These are phyloP conservation scores for Protaetia brevitarsis DNA, from an alignment of 1,140 invertebrate species.

Conservation along the genomic window DNA sequence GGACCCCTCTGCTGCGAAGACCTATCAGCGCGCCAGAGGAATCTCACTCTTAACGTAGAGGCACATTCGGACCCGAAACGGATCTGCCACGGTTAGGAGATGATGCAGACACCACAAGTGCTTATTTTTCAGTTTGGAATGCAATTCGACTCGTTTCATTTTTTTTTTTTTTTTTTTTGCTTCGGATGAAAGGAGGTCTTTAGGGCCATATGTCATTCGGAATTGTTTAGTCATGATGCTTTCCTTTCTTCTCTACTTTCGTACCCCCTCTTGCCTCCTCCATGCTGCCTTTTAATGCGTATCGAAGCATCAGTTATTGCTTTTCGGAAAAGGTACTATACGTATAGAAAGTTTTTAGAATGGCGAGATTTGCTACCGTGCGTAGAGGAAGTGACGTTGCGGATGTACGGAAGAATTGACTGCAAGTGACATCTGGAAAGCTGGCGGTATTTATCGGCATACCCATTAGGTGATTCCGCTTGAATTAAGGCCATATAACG, in stretches of 20 bases:
- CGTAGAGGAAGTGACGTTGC: neutral
- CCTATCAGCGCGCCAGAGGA: constrained; percentile 20
- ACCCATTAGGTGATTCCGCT: no score
- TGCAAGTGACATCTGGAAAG: neutral
- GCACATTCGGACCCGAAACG: neutral
- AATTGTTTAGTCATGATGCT: constrained; percentile 25
- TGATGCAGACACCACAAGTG: constrained; percentile 22
- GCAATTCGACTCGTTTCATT: constrained; percentile 33
- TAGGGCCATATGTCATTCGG: constrained; percentile 35
- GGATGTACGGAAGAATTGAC: neutral
- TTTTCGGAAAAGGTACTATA: no score
- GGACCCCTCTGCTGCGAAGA: constrained; percentile 22
- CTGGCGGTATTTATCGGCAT: no score
- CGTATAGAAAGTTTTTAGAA: neutral
- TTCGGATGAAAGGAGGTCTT: constrained; percentile 27
- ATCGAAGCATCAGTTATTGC: no score
- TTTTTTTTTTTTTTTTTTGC: constrained; percentile 17
- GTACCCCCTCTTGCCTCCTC: neutral
- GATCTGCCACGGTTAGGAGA: neutral
- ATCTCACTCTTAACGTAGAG: constrained; percentile 33
- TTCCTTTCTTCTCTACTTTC: neutral
- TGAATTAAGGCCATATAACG: no score
- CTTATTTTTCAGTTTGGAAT: constrained; percentile 37
- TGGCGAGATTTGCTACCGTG: neutral
- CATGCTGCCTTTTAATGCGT: no score